Percentiles rank a stretch among this genome's conserved stretches.
These are phyloP conservation scores for Cariama cristata DNA, from an alignment of 2,113 vertebrate species.

Conservation along the genomic window DNA sequence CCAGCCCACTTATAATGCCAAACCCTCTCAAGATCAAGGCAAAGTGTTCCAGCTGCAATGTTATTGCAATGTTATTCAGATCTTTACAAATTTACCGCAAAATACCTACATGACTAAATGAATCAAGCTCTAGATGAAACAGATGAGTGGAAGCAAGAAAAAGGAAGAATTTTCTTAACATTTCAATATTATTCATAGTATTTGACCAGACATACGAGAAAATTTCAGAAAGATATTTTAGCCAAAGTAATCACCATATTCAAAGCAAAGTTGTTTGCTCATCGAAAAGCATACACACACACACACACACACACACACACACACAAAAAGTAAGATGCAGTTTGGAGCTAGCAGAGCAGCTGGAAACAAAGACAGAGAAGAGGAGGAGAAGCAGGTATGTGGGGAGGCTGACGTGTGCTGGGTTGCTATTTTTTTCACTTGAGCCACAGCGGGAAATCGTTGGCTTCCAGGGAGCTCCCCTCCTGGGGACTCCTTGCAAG, in stretches of 20 bases:
- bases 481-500: background rate
- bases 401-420: background rate
- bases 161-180: background rate
- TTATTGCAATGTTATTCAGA: background rate
- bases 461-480: background rate
- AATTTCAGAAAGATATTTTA: background rate
- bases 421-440: background rate
- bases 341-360: background rate
- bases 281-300: background rate
- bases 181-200: background rate
- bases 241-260: background rate
- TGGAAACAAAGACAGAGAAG: background rate
- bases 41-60: background rate
- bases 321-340: background rate
- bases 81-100: background rate
- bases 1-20: background rate
- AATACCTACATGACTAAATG: background rate
- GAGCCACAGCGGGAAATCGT: fast-evolving
- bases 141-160: background rate
- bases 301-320: too few relatives aligned
- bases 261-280: background rate
- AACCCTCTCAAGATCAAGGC: background rate
- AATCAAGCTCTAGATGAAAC: background rate
- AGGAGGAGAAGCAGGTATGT: background rate
- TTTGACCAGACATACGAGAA: background rate